These are phyloP conservation scores for Scylla paramamosain DNA, from an alignment of 1,140 invertebrate species.

Conservation along the genomic window DNA sequence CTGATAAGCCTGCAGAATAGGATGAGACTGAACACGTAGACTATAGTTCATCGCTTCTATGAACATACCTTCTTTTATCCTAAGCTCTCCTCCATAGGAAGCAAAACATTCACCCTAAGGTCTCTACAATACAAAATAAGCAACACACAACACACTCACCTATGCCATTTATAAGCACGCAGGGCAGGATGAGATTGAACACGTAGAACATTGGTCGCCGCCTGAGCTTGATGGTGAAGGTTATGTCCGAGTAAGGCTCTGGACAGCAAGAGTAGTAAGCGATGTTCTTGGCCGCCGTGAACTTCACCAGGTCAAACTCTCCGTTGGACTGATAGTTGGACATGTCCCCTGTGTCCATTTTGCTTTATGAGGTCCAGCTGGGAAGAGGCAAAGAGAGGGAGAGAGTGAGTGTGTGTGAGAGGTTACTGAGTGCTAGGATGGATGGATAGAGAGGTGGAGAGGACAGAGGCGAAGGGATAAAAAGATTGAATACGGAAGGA, in stretches of 20 bases:
- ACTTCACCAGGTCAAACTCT: constrained; percentile 89
- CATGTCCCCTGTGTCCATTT: constrained; percentile 87
- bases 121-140: too few species aligned
- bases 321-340: constrained; percentile 90
- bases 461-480: neutral
- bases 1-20: too few species aligned
- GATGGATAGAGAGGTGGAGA: neutral
- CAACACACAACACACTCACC: constrained; percentile 81
- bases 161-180: constrained; percentile 92
- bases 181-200: constrained; percentile 94
- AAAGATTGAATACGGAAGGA: neutral
- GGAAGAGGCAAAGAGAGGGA: neutral
- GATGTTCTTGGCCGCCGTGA: constrained; percentile 86
- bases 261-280: constrained; percentile 87
- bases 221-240: constrained; percentile 84
- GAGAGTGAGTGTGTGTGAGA: neutral
- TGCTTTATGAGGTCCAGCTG: constrained; percentile 87
- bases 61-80: too few species aligned
- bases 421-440: too few species aligned
- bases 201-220: constrained; percentile 94
- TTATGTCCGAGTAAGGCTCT: constrained; percentile 85
- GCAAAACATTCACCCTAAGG: too few species aligned
- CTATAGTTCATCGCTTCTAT: too few species aligned
- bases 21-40: too few species aligned
- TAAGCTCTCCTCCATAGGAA: too few species aligned